phyloP scores from a whole-genome alignment of 2,113 vertebrate genomes.

The Pyxicephalus adspersus region DNA sequence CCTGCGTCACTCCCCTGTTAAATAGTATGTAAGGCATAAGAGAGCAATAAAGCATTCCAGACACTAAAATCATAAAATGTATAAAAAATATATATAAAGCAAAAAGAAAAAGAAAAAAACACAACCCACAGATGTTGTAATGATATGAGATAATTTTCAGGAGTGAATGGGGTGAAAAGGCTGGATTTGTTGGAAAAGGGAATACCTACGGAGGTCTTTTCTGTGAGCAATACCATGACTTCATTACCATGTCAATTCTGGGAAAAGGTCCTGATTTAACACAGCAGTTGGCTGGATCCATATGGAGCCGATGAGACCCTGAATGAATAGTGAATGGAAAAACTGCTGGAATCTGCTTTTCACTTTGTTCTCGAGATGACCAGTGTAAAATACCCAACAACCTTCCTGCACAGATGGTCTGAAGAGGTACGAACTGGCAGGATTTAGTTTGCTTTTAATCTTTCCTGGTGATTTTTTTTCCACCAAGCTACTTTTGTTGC shows the following conservation, averaged over 20 bases:
- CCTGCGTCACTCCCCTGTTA: conserved; percentile 51
- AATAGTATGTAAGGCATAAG: conserved; percentile 60
- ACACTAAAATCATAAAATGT: conserved; percentile 59
- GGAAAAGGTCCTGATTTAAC: conserved; percentile 82
- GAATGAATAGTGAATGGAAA: conserved; percentile 95
- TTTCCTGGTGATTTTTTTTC: conserved; percentile 24
- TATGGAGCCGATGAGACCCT: conserved; percentile 86
- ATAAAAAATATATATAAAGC: conserved; percentile 58
- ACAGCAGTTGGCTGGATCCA: conserved; percentile 89
- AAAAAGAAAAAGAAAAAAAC: conserved; percentile 59
- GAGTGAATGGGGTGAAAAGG: conserved; percentile 76
- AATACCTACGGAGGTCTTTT: conserved; percentile 76
- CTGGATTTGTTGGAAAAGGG: conserved; percentile 74
- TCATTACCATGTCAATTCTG: conserved; percentile 96
- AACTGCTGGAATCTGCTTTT: conserved; percentile 93
- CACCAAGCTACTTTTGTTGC: conserved; percentile 37
- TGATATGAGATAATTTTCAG: conserved; percentile 80
- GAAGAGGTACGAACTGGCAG: conserved; percentile 76
- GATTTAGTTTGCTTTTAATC: conserved; percentile 64
- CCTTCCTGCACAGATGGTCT: conserved; percentile 87
- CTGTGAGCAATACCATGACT: conserved; percentile 76
- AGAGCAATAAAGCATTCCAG: conserved; percentile 62
- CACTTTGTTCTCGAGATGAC: conserved; percentile 93
- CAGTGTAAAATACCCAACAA: conserved; percentile 82
- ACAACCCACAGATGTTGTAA: conserved; percentile 78